These are phyloP conservation scores for Montipora foliosa DNA, from an alignment of 64 coral and sea anemone species.

Conservation along the genomic window DNA sequence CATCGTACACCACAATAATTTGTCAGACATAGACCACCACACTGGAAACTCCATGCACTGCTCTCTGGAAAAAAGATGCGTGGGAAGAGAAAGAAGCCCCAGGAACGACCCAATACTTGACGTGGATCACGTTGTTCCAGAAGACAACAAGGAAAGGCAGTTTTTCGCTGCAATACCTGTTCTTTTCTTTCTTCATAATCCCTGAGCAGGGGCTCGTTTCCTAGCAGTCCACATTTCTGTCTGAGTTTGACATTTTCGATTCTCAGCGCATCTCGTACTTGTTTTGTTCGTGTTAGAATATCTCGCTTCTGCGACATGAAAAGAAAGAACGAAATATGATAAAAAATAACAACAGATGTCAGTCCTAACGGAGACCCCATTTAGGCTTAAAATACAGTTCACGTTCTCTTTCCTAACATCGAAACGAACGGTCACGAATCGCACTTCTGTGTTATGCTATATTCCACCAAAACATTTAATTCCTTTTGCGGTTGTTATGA, in stretches of 20 bases:
- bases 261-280: constrained; percentile 94
- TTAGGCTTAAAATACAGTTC: too few species aligned
- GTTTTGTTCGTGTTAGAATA: constrained; percentile 92
- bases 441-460: too few species aligned
- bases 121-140: background rate
- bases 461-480: too few species aligned
- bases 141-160: too few species aligned
- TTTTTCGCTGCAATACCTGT: constrained; percentile 69
- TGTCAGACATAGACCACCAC: too few species aligned
- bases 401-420: too few species aligned
- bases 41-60: background rate
- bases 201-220: constrained; percentile 93
- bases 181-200: constrained; percentile 97
- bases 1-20: too few species aligned
- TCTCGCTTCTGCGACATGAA: constrained; percentile 83
- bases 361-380: too few species aligned
- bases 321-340: background rate
- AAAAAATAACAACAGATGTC: too few species aligned
- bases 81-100: background rate
- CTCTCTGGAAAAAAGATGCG: background rate
- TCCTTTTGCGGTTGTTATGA: too few species aligned
- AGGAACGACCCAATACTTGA: too few species aligned
- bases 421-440: too few species aligned
- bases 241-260: constrained; percentile 99
- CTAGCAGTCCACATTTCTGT: constrained; percentile 96